A percentile compares a stretch with the other conserved stretches of the same genome.
These are phyloP conservation scores for Tachuris rubrigastra DNA, from an alignment of 2,113 vertebrate species.

Conservation along the genomic window DNA sequence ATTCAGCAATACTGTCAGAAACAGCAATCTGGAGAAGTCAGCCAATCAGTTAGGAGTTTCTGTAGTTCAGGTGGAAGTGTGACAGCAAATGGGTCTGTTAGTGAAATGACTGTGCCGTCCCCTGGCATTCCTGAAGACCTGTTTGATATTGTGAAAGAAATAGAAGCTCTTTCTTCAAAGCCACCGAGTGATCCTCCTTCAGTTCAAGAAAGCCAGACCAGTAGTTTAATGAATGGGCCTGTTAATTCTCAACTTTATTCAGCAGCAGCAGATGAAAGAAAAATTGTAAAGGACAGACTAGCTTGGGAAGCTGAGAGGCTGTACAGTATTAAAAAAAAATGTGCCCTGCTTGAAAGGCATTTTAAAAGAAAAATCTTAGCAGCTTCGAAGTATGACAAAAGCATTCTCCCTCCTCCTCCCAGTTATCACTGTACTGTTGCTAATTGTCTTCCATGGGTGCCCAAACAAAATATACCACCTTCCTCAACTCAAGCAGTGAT, in stretches of 20 bases:
- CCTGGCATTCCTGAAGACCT: not conserved
- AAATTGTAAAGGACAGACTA: slow-evolving; percentile 37
- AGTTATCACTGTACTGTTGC: not conserved
- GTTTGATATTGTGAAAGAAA: slow-evolving; percentile 22
- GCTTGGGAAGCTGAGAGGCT: slow-evolving; percentile 62
- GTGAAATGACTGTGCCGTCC: not conserved
- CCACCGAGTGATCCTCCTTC: not conserved
- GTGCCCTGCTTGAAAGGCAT: slow-evolving; percentile 51
- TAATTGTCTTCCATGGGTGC: not conserved
- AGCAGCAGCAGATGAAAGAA: not conserved
- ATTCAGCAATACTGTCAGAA: slow-evolving; percentile 52
- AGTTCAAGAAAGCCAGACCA: not conserved
- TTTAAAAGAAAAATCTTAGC: slow-evolving; percentile 49
- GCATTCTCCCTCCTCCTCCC: not conserved
- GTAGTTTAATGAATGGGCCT: not conserved
- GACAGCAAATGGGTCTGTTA: not conserved
- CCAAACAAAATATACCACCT: not conserved
- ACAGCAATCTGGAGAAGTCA: slow-evolving; percentile 4
- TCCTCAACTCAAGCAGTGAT: not conserved
- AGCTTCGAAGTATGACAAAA: slow-evolving; percentile 25
- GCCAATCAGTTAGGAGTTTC: not conserved
- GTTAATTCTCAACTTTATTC: not conserved
- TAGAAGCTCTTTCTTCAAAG: slow-evolving; percentile 13
- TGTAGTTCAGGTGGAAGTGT: slow-evolving; percentile 9
- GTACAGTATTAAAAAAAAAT: slow-evolving; percentile 49